phyloP scores from a whole-genome alignment of 2,888 invertebrate genomes.

The Eristalinus aeneus region DNA sequence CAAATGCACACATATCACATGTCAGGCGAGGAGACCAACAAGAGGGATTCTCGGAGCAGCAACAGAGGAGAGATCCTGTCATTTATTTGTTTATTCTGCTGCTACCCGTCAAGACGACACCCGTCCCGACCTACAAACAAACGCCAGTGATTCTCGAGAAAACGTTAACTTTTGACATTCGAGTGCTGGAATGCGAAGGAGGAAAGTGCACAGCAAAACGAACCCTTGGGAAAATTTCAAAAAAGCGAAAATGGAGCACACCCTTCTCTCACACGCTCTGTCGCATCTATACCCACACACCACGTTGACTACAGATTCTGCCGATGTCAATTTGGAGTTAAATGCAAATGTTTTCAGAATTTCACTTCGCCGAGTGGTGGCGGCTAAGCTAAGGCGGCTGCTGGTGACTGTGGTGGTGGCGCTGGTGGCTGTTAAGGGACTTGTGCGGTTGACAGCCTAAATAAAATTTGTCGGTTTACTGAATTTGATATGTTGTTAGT shows the following conservation, averaged over 20 bases:
- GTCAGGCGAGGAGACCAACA: slow-evolving; percentile 24
- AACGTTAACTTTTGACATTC: slow-evolving; percentile 42
- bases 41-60: background rate
- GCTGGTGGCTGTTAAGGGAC: slow-evolving; percentile 24
- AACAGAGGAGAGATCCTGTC: slow-evolving; percentile 9
- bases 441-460: slow-evolving; percentile 62
- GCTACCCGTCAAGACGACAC: background rate
- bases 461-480: slow-evolving; percentile 67
- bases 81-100: slow-evolving; percentile 53
- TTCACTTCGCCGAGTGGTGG: slow-evolving; percentile 35
- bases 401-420: slow-evolving; percentile 14
- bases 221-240: slow-evolving; percentile 26
- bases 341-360: slow-evolving; percentile 64
- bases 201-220: slow-evolving; percentile 32
- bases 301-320: slow-evolving; percentile 26
- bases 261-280: background rate
- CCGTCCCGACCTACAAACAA: slow-evolving; percentile 18
- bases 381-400: slow-evolving; percentile 24
- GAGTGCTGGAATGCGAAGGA: slow-evolving; percentile 17
- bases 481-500: slow-evolving; percentile 47
- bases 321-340: slow-evolving; percentile 61
- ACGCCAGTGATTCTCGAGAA: slow-evolving; percentile 36
- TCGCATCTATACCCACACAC: background rate
- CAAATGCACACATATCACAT: slow-evolving; percentile 19
- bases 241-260: slow-evolving; percentile 19